phyloP scores from a whole-genome alignment of 2,888 invertebrate species.

The Xestobium rufovillosum region DNA sequence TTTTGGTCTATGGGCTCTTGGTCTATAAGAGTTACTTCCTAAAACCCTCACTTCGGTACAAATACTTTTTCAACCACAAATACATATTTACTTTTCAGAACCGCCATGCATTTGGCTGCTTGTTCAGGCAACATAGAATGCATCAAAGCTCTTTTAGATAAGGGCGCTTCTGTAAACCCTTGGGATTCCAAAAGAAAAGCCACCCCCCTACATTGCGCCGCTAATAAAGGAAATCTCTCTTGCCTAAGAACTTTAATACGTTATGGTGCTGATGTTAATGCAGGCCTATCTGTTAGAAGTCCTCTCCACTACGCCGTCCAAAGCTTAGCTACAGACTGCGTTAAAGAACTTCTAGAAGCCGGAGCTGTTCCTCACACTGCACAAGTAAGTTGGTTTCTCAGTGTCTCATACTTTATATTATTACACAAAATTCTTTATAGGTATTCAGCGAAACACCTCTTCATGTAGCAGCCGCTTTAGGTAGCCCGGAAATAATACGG shows the following conservation, averaged over 20 bases:
- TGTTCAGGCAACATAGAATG: slow-evolving; percentile 67
- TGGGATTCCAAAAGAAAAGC: slow-evolving; percentile 66
- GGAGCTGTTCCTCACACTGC: slow-evolving; percentile 79
- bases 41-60: too few relatives aligned
- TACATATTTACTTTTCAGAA: slow-evolving; percentile 39
- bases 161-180: slow-evolving; percentile 57
- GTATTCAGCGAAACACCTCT: slow-evolving; percentile 79
- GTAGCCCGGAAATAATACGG: slow-evolving; percentile 60
- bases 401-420: too few relatives aligned
- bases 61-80: background rate
- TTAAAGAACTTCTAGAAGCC: slow-evolving; percentile 61
- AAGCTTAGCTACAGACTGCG: slow-evolving; percentile 66
- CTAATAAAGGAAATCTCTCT: slow-evolving; percentile 55
- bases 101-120: slow-evolving; percentile 71
- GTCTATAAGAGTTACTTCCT: too few relatives aligned
- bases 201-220: slow-evolving; percentile 72
- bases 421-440: slow-evolving; percentile 41
- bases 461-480: slow-evolving; percentile 72
- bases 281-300: slow-evolving; percentile 58
- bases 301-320: slow-evolving; percentile 81
- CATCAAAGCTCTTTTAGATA: slow-evolving; percentile 59
- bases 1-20: too few relatives aligned
- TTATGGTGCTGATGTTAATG: slow-evolving; percentile 72
- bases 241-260: slow-evolving; percentile 59
- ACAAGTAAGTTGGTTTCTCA: slow-evolving; percentile 57